phyloP scores from a whole-genome alignment of 2,113 vertebrate genomes.

The Psammodynastes pulverulentus region DNA sequence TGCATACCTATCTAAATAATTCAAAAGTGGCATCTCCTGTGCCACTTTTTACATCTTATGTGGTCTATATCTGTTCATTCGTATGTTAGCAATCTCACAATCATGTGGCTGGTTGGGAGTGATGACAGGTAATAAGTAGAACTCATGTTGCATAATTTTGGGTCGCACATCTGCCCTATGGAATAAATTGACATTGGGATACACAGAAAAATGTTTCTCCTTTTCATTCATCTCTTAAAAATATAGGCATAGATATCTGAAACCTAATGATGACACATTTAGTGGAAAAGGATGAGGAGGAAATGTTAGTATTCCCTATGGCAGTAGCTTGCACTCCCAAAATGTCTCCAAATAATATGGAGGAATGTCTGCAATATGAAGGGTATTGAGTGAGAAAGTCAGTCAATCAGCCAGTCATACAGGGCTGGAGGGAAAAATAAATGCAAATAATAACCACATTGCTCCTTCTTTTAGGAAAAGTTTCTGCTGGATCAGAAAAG shows the following conservation, averaged over 20 bases:
- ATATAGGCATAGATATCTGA: neutral
- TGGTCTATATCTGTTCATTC: neutral
- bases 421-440: neutral
- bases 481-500: neutral
- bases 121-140: neutral
- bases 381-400: neutral
- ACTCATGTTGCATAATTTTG: neutral
- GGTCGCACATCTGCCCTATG: neutral
- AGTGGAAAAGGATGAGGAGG: neutral
- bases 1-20: neutral
- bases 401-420: neutral
- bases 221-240: neutral
- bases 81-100: neutral
- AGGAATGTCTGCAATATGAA: neutral
- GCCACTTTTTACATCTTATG: neutral
- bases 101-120: neutral
- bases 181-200: neutral
- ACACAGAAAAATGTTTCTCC: neutral
- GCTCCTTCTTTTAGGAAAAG: neutral
- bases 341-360: neutral
- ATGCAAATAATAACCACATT: neutral
- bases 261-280: neutral
- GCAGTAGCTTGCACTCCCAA: neutral
- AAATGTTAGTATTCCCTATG: neutral
- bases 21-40: neutral